Percentiles rank a stretch among this genome's conserved stretches.
These are phyloP conservation scores for Etheostoma perlongum DNA, from an alignment of 2,797 vertebrate species.

Conservation along the genomic window DNA sequence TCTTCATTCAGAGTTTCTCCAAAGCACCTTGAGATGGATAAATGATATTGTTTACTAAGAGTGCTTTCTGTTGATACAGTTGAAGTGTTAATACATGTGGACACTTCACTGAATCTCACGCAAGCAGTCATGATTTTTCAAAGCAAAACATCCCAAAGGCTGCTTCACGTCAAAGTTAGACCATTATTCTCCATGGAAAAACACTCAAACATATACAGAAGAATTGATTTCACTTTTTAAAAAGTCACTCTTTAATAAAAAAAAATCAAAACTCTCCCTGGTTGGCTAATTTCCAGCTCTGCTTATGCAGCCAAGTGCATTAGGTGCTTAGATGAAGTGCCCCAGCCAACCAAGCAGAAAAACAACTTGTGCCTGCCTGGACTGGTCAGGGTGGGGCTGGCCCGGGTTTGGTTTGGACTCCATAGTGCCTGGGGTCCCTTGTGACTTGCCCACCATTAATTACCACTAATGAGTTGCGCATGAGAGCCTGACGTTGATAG, in stretches of 20 bases:
- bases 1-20: slow-evolving; percentile 6
- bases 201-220: slow-evolving; percentile 45
- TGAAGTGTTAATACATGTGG: slow-evolving; percentile 22
- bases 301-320: slow-evolving; percentile 62
- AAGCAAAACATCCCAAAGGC: slow-evolving; percentile 17
- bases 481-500: slow-evolving; percentile 64
- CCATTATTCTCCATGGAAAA: slow-evolving; percentile 31
- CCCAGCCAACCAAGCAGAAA: slow-evolving; percentile 68
- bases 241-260: slow-evolving; percentile 49
- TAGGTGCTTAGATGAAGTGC: slow-evolving; percentile 68
- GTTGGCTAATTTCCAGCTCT: slow-evolving; percentile 66
- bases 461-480: slow-evolving; percentile 74
- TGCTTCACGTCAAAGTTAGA: slow-evolving; percentile 39
- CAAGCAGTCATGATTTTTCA: slow-evolving; percentile 20
- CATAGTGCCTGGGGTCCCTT: slow-evolving; percentile 39
- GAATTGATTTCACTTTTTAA: slow-evolving; percentile 62
- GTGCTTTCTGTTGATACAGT: background rate
- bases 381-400: slow-evolving; percentile 23
- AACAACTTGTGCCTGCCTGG: slow-evolving; percentile 59
- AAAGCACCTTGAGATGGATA: slow-evolving; percentile 1
- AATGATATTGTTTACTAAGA: background rate
- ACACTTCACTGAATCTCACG: slow-evolving; percentile 21
- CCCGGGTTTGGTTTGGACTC: slow-evolving; percentile 30
- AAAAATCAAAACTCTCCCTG: slow-evolving; percentile 54
- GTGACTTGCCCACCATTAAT: slow-evolving; percentile 70